A percentile compares a stretch with the other conserved stretches of the same genome.
These are phyloP conservation scores for Spilogale gracilis DNA, from an alignment of 2,113 vertebrate genomes.

Conservation along the genomic window DNA sequence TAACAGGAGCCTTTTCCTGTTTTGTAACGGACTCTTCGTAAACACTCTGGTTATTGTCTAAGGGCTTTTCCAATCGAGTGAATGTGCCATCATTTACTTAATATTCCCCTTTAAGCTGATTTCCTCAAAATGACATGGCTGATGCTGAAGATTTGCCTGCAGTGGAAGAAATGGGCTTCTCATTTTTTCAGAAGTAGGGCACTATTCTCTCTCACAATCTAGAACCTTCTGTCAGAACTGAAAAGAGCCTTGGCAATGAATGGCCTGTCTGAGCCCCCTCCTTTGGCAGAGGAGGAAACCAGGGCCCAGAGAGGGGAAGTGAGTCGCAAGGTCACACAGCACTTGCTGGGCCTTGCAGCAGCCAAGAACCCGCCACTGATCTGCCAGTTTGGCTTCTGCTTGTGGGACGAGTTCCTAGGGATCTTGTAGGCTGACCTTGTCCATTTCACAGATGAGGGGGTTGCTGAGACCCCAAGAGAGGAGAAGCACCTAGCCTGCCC, in stretches of 20 bases:
- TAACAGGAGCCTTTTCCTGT: constrained; percentile 75
- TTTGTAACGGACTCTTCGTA: constrained; percentile 68
- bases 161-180: constrained; percentile 34
- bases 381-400: not conserved
- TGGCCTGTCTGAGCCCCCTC: constrained; percentile 48
- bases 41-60: constrained; percentile 38
- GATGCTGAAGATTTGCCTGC: constrained; percentile 39
- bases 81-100: constrained; percentile 56
- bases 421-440: not conserved
- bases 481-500: not conserved
- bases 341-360: not conserved
- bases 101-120: constrained; percentile 65
- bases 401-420: not conserved
- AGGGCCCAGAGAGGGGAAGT: constrained; percentile 42
- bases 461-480: not conserved
- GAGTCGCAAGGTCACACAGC: constrained; percentile 24
- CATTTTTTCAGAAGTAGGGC: constrained; percentile 64
- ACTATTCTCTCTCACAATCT: constrained; percentile 25
- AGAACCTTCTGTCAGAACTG: constrained; percentile 67
- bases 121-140: constrained; percentile 57
- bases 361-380: not conserved
- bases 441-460: not conserved
- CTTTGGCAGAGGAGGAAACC: constrained; percentile 16
- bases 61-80: constrained; percentile 62
- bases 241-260: constrained; percentile 10